phyloP scores from a whole-genome alignment of 2,113 vertebrate species.

The Hemichromis elongatus region DNA sequence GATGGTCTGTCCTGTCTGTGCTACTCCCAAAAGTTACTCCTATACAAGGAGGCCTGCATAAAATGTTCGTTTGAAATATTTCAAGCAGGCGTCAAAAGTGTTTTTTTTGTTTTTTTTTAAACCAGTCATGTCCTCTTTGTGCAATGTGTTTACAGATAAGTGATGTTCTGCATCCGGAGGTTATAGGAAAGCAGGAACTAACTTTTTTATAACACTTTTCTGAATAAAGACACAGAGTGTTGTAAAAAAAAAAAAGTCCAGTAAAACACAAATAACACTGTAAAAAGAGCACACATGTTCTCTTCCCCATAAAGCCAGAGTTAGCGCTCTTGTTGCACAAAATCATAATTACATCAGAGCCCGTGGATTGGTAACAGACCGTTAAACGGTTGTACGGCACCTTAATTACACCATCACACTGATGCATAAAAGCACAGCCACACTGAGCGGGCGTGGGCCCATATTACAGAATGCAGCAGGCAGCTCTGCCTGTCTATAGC shows the following conservation, averaged over 20 bases:
- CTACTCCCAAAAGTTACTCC: background rate
- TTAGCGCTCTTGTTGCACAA: background rate
- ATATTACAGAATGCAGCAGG: background rate
- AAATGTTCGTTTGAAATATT: background rate
- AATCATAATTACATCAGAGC: constrained; percentile 3
- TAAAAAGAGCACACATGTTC: background rate
- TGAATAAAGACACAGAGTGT: constrained; percentile 11
- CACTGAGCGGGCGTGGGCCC: background rate
- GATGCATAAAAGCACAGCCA: background rate
- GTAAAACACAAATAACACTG: background rate
- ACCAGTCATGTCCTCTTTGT: background rate
- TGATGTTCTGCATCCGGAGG: constrained; percentile 10
- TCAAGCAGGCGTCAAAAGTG: background rate
- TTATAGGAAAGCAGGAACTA: constrained; percentile 26
- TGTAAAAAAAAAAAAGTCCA: background rate
- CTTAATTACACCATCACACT: constrained; percentile 9
- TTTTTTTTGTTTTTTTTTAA: background rate
- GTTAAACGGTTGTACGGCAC: background rate
- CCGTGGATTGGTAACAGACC: background rate
- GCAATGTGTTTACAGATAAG: constrained; percentile 34
- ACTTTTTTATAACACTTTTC: background rate
- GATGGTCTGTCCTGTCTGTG: background rate
- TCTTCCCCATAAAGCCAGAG: background rate
- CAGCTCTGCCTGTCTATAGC: background rate
- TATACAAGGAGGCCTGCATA: background rate